A percentile compares a stretch with the other conserved stretches of the same genome.
phyloP scores from a whole-genome alignment of 2,888 invertebrate genomes.

The Oscheius sp. region DNA sequence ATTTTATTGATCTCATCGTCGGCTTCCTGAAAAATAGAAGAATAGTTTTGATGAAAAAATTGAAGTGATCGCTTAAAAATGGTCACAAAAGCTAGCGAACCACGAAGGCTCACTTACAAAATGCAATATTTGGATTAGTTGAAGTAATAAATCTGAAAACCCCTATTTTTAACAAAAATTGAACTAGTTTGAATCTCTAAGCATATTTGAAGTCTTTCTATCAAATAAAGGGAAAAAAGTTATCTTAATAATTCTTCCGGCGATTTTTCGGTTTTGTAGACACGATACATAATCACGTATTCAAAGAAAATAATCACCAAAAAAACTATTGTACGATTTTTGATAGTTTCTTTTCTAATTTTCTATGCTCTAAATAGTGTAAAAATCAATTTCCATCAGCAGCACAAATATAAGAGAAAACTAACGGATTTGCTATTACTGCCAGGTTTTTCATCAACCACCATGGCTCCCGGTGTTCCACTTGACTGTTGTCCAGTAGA shows the following conservation, averaged over 20 bases:
- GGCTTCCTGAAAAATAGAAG: conserved; percentile 41
- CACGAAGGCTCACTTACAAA: conserved; percentile 20
- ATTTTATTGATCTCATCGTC: conserved; percentile 92
- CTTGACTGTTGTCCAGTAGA: conserved; percentile 35
- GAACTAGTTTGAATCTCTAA: too few relatives aligned
- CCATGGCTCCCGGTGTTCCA: conserved; percentile 18
- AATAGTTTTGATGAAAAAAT: background rate
- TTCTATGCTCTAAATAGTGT: background rate
- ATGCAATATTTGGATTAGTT: background rate
- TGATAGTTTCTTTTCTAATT: background rate
- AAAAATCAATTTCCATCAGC: too few relatives aligned
- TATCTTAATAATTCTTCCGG: too few relatives aligned
- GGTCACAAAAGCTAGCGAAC: background rate
- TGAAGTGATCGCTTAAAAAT: background rate
- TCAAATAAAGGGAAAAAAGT: too few relatives aligned
- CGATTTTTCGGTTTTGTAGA: too few relatives aligned
- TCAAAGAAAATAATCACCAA: too few relatives aligned
- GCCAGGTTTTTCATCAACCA: conserved; percentile 24
- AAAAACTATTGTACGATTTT: background rate
- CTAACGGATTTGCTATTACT: conserved; percentile 29
- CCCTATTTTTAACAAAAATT: background rate
- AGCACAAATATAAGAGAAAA: background rate
- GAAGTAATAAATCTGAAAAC: conserved; percentile 13
- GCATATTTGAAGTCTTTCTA: too few relatives aligned
- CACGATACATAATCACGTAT: too few relatives aligned